Conservation (phyloP, 64 coral and sea anemone genomes). For the Stichodactyla helianthus region DNA sequence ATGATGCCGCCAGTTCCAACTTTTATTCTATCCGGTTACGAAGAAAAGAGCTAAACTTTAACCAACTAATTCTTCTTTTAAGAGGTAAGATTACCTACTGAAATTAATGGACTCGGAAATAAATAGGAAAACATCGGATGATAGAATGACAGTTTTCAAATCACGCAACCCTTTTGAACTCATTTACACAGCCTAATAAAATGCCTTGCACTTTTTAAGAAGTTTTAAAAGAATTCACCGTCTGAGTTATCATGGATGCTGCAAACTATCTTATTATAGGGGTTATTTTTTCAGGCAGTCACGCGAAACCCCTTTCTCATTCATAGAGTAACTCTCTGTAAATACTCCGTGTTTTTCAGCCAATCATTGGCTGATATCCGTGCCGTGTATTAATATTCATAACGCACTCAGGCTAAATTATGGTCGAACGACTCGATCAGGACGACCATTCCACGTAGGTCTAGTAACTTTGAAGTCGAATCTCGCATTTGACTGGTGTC, state of each 20-base stretch:
- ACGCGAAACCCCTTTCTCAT: neutral
- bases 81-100: too few relatives aligned
- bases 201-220: neutral
- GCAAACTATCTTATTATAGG: neutral
- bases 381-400: slow-evolving; percentile 2
- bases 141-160: neutral
- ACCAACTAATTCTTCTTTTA: too few relatives aligned
- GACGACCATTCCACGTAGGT: slow-evolving; percentile 19
- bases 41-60: too few relatives aligned
- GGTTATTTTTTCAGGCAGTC: neutral
- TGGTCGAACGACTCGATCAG: slow-evolving; percentile 15
- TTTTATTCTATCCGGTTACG: neutral
- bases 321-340: neutral
- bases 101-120: too few relatives aligned
- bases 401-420: neutral
- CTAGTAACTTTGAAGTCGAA: neutral
- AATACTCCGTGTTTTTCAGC: neutral
- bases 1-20: neutral
- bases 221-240: neutral
- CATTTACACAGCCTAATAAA: neutral
- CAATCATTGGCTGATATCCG: neutral
- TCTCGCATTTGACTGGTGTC: neutral
- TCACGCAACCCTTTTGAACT: neutral
- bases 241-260: neutral
- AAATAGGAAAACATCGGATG: too few relatives aligned